Evolutionary conservation across 2,888 invertebrate species (phyloP), one percentile per base, ranked within the genome.

Genomic region (Ormyrus rosae): DNA sequence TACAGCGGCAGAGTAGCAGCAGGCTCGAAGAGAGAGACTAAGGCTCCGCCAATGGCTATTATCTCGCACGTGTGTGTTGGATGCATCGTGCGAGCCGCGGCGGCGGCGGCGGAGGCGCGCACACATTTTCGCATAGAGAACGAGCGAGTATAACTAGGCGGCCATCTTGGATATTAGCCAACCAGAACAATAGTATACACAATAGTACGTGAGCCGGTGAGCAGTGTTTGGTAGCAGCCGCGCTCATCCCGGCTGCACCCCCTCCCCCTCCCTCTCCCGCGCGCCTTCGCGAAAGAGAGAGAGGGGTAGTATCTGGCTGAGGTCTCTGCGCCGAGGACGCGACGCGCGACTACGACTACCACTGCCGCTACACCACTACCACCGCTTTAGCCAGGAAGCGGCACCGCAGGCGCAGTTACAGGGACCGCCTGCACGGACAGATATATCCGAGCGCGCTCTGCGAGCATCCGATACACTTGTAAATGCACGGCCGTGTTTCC

Each of bases 111-210:
- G 34, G 56, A 69, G 65, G 19, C 65, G 34, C 10, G 48, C 56
- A 55, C 65, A 11, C 77, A 68, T 83, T 83, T 82, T 79, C 82
- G 72, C 77, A 76, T 56, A 76, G 73, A 72, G 53, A 58, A 48
- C 50, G 67, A 67, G 82, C 83, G 86, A 84, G 86, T 88, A 87
- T 88, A 89, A 89, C 89, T 86, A 87, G 87, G 80, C 89, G 87
- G 90, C 90, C 90, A 90, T 90, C 87, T 89, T 90, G 90, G 89
- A 90, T 90, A 90, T 90, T 90, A 90, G 89, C 90, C 89, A 89
- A 89, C 86, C 90, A 88, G 89, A 90, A 90, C 89, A 90, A 90
- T 90, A 88, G 88, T 88, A 88, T 88, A 88, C 88, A 89, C 88
- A 88, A 90, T 88, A 88, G 89, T 88, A 87, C 85, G 87, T 85